Conservation (phyloP, 2,113 vertebrate genomes). For the Thalassarche chlororhynchos region DNA sequence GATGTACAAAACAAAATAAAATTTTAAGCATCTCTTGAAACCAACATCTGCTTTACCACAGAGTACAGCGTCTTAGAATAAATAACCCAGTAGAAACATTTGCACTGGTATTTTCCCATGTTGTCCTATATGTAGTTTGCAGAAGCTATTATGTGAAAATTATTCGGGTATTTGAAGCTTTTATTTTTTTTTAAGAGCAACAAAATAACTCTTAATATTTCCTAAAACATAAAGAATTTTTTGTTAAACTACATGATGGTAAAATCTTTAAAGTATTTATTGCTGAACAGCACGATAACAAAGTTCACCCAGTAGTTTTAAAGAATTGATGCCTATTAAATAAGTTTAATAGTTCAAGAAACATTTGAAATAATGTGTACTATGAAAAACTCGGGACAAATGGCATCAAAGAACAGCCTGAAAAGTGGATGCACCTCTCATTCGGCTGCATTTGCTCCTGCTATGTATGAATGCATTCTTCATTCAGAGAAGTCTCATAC, state of each 20-base stretch:
- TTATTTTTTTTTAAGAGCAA: neutral
- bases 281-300: neutral
- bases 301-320: neutral
- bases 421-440: neutral
- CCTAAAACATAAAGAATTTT: neutral
- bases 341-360: neutral
- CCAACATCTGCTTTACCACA: neutral
- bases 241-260: neutral
- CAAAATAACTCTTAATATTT: neutral
- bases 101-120: neutral
- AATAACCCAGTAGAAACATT: neutral
- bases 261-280: neutral
- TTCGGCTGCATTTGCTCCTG: neutral
- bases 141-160: slow-evolving; percentile 19
- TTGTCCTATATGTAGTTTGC: neutral
- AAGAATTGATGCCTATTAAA: neutral
- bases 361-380: neutral
- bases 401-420: neutral
- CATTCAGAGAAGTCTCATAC: slow-evolving; percentile 52
- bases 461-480: slow-evolving; percentile 41
- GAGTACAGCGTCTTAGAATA: neutral
- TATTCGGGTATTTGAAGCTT: neutral
- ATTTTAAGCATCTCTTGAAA: slow-evolving; percentile 2
- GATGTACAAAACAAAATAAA: neutral
- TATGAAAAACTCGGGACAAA: neutral